Evolutionary conservation across 2,113 vertebrate species (phyloP).

Genomic region (Melanocharis versteri): DNA sequence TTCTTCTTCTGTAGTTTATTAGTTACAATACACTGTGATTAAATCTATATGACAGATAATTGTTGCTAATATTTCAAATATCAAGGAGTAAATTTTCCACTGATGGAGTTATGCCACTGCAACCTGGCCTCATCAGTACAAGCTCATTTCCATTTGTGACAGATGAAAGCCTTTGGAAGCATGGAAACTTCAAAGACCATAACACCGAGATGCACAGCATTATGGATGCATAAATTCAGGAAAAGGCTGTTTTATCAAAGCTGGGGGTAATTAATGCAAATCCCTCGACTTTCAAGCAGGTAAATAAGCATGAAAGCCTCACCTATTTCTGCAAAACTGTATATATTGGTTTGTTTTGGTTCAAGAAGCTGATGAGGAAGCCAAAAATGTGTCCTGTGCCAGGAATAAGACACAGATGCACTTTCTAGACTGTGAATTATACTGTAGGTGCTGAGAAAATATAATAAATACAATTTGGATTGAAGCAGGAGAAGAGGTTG

Average conservation of each 20-base stretch:
- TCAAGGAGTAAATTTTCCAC: not conserved
- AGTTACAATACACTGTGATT: not conserved
- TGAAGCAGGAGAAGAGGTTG: not conserved
- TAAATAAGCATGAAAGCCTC: slow-evolving; percentile 40
- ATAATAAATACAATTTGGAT: not conserved
- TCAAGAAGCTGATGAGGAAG: not conserved
- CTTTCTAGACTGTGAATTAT: not conserved
- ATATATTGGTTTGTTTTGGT: not conserved
- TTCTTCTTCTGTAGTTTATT: not conserved
- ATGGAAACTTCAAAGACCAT: slow-evolving; percentile 41
- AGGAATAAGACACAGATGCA: not conserved
- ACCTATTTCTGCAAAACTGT: not conserved
- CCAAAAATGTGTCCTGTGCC: not conserved
- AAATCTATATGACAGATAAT: not conserved
- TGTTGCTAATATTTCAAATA: not conserved
- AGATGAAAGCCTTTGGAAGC: slow-evolving; percentile 28
- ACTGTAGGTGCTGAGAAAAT: not conserved
- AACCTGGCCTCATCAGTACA: not conserved
- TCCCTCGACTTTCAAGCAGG: slow-evolving; percentile 29
- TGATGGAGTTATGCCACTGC: not conserved
- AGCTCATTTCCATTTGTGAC: slow-evolving; percentile 16
- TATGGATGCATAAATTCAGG: slow-evolving; percentile 31
- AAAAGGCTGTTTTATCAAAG: slow-evolving; percentile 23
- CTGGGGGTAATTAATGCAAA: slow-evolving; percentile 46
- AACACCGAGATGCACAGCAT: not conserved